Base-by-base conservation (phyloP, 2,113 vertebrate species). In the Edolisoma coerulescens region DNA sequence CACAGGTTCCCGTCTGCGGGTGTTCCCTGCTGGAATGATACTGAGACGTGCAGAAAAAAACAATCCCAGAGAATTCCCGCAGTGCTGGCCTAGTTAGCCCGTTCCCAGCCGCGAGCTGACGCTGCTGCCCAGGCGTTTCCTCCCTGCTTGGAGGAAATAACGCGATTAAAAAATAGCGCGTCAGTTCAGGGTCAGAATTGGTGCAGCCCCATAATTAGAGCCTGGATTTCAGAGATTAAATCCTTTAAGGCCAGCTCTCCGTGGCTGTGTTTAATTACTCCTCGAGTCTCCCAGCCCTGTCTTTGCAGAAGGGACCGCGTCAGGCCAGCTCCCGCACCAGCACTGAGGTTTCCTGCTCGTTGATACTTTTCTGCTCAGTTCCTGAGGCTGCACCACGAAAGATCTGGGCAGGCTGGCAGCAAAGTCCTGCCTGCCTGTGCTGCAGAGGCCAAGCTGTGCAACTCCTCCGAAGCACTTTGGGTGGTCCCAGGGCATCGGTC, bases 31-130 rank as follows among this genome's bases (percentile, higher is more conserved):
- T 13, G 4, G 60, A 65, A 37, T 10, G 82, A 82, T 26, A 26
- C 52, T 2, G 60, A 87, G 53, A 84, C 0, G 0, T 2, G 18
- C n/a, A 33, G 60, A 3, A 68, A 30, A 27, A 59, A 24, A 3
- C 41, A 50, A 50, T 83, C 60, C 21, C 32, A 23, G 45, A 56
- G 75, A 56, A 85, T 19, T 82, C 90, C 82, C 1, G 17, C 79
- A 32, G 82, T 20, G 74, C 88, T 95, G 88, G 88, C 88, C 94
- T 92, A 75, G 89, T 90, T 96, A 80, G 49, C 20, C 79, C 3
- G 0, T 68, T 53, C 63, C 89, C 76, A 86, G 89, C 86, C 89
- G 83, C 1, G 65, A 88, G 47, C 71, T 24, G 26, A 19, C 11
- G 33, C 88, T 52, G 75, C 82, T 76, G 84, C 80, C 87, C 76